A percentile compares a stretch with the other conserved stretches of the same genome.
These are phyloP conservation scores for Xiphophorus couchianus DNA, from an alignment of 2,113 vertebrate genomes.

Conservation along the genomic window DNA sequence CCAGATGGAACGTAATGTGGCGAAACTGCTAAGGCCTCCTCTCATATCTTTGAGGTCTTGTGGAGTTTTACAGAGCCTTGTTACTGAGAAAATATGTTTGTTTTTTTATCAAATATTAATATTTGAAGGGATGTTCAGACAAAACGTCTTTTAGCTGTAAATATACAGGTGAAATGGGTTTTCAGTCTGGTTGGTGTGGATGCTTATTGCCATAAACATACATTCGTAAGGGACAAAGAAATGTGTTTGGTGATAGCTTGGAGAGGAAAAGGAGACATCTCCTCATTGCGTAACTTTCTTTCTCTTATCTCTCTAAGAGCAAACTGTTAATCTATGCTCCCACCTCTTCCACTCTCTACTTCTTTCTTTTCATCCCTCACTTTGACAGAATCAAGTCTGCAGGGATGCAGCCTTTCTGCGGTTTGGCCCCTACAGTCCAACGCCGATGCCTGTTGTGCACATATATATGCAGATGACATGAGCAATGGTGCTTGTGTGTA, in stretches of 20 bases:
- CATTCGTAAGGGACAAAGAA: conserved; percentile 44
- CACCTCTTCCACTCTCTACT: conserved; percentile 33
- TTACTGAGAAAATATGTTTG: conserved; percentile 54
- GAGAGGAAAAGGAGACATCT: conserved; percentile 63
- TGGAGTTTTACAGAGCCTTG: conserved; percentile 59
- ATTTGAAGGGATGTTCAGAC: conserved; percentile 25
- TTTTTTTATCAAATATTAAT: conserved; percentile 53
- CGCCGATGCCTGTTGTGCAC: conserved; percentile 14
- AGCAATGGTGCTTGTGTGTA: conserved; percentile 25
- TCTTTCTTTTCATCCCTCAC: conserved; percentile 21
- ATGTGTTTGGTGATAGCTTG: conserved; percentile 62
- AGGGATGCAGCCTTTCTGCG: conserved; percentile 39
- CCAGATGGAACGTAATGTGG: conserved; percentile 70
- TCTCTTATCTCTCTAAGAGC: conserved; percentile 66
- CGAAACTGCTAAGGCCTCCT: conserved; percentile 68
- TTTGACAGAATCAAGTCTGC: conserved; percentile 39
- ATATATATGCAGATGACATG: conserved; percentile 52
- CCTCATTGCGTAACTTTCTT: conserved; percentile 58
- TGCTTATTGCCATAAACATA: conserved; percentile 43
- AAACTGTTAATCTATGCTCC: conserved; percentile 54
- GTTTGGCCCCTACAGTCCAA: conserved; percentile 49
- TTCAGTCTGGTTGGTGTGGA: conserved; percentile 32
- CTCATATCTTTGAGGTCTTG: conserved; percentile 70
- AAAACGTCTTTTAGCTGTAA: conserved; percentile 21
- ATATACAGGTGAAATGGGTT: conserved; percentile 38